Conservation (phyloP, 2,888 invertebrate species). For the Morpho achilles region DNA sequence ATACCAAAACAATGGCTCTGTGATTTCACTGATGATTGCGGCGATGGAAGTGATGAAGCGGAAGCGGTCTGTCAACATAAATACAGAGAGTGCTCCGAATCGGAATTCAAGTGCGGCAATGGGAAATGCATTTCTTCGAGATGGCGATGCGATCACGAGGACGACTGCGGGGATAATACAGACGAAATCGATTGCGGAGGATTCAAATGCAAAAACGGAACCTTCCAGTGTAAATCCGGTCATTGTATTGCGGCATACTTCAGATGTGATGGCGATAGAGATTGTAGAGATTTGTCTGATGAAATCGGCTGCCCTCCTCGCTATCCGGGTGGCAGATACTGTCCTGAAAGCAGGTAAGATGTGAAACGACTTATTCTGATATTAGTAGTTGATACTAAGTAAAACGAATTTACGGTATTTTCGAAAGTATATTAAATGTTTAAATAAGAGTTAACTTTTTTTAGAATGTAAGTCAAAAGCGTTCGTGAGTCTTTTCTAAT, state of each 20-base stretch:
- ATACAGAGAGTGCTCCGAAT: constrained; percentile 95
- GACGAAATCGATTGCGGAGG: constrained; percentile 92
- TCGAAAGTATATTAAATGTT: no score
- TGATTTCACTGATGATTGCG: constrained; percentile 98
- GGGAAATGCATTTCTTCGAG: constrained; percentile 94
- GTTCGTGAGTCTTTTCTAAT: no score
- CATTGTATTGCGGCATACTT: constrained; percentile 95
- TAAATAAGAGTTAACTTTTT: no score
- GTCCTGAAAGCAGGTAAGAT: constrained; percentile 85
- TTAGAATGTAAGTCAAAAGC: no score
- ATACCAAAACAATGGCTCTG: constrained; percentile 96
- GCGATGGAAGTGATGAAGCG: constrained; percentile 94
- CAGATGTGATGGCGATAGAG: constrained; percentile 93
- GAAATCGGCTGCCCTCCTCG: constrained; percentile 93
- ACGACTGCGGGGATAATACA: constrained; percentile 96
- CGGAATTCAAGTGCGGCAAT: constrained; percentile 92
- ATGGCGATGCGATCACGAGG: constrained; percentile 97
- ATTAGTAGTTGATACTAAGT: no score
- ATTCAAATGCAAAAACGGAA: constrained; percentile 92
- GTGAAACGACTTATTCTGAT: no score
- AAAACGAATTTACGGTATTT: no score
- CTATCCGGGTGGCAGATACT: constrained; percentile 92
- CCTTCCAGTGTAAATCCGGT: constrained; percentile 94
- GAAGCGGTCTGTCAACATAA: constrained; percentile 88
- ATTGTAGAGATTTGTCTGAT: constrained; percentile 93